Evolutionary conservation across 1,140 invertebrate species (phyloP).

Genomic region (Chlorops oryzae): DNA sequence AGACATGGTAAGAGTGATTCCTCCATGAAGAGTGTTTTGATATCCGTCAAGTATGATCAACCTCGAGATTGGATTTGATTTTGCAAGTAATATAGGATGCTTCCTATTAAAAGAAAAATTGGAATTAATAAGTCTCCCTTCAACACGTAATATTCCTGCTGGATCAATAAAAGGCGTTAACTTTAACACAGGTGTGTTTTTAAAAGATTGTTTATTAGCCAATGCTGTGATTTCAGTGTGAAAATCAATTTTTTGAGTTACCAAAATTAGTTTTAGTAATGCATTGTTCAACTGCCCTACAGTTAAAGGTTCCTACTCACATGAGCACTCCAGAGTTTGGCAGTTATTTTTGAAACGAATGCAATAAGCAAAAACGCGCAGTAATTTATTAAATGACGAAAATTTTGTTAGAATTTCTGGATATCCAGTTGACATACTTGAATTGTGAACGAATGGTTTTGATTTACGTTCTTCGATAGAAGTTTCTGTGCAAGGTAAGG

Average conservation of each 20-base stretch:
- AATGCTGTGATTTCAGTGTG: slow-evolving; percentile 2
- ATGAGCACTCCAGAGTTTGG: slow-evolving; percentile 1
- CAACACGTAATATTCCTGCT: slow-evolving; percentile 24
- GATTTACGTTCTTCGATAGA: neutral
- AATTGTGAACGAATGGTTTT: neutral
- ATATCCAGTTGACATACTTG: neutral
- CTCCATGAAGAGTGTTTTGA: slow-evolving; percentile 23
- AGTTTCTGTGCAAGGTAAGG: neutral
- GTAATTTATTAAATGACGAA: slow-evolving; percentile 10
- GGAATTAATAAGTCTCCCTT: slow-evolving; percentile 20
- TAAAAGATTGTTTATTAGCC: neutral
- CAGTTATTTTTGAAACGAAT: slow-evolving; percentile 6
- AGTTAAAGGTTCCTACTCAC: neutral
- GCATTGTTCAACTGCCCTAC: slow-evolving; percentile 1
- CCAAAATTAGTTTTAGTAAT: slow-evolving; percentile 1
- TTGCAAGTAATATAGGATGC: slow-evolving; percentile 20
- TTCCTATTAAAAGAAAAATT: slow-evolving; percentile 11
- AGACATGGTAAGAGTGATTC: slow-evolving; percentile 7
- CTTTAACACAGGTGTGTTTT: neutral
- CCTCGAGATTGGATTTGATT: slow-evolving; percentile 14
- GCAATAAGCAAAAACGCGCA: slow-evolving; percentile 2
- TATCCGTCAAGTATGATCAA: slow-evolving; percentile 29
- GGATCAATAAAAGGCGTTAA: slow-evolving; percentile 22
- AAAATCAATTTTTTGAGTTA: slow-evolving; percentile 6
- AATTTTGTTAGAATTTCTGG: slow-evolving; percentile 4